These are phyloP conservation scores for Bryconaethiops microstoma DNA, from an alignment of 2,797 vertebrate species.

Conservation along the genomic window DNA sequence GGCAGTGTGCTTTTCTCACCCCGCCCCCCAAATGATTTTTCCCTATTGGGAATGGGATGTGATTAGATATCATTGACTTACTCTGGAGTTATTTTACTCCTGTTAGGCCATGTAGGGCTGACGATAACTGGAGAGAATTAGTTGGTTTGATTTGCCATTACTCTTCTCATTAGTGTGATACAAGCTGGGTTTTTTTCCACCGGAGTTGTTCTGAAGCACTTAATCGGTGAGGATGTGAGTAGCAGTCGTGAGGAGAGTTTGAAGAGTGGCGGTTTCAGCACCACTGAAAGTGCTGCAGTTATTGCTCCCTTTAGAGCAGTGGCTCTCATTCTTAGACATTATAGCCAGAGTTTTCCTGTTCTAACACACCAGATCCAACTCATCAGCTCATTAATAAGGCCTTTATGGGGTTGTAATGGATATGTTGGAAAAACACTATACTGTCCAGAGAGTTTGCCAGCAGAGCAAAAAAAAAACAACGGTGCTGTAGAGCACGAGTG, in stretches of 20 bases:
- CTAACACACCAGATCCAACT: background rate
- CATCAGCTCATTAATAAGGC: background rate
- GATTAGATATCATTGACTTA: slow-evolving; percentile 8
- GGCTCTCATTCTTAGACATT: background rate
- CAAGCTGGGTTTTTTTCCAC: background rate
- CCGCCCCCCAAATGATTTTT: background rate
- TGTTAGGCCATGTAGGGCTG: background rate
- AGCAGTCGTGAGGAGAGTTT: background rate
- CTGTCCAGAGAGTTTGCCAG: background rate
- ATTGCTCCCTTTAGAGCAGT: background rate
- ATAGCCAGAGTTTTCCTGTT: background rate
- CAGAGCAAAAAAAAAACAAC: background rate
- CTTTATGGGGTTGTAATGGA: background rate
- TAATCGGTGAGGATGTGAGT: background rate
- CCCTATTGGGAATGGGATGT: background rate
- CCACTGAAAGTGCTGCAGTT: slow-evolving; percentile 37
- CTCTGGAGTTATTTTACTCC: slow-evolving; percentile 1
- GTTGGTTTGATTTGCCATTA: background rate
- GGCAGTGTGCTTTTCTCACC: background rate
- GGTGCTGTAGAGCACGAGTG: background rate
- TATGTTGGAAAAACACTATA: background rate
- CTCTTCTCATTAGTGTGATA: background rate
- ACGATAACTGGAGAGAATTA: slow-evolving; percentile 1
- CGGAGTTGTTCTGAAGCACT: background rate
- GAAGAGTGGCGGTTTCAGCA: slow-evolving; percentile 32